Percentiles rank a stretch among this genome's conserved stretches.
These are phyloP conservation scores for Criorhina ranunculi DNA, from an alignment of 2,888 invertebrate genomes.

Conservation along the genomic window DNA sequence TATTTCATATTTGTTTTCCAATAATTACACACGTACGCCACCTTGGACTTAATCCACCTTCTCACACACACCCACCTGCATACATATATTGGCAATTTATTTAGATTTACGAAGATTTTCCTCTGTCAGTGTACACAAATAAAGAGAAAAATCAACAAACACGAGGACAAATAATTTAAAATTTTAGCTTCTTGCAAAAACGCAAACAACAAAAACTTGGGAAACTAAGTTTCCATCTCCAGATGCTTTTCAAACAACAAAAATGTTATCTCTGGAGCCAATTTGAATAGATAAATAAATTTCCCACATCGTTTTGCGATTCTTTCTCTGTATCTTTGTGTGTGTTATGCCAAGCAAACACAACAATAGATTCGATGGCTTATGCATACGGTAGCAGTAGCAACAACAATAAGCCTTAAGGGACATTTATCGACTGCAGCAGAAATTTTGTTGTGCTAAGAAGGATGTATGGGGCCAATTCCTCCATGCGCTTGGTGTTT, in stretches of 20 bases:
- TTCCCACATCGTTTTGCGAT: conserved; percentile 34
- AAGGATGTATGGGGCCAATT: background rate
- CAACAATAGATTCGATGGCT: conserved; percentile 55
- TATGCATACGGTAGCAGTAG: conserved; percentile 22
- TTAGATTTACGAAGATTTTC: conserved; percentile 21
- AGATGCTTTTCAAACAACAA: conserved; percentile 55
- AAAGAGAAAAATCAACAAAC: conserved; percentile 35
- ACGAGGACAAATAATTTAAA: conserved; percentile 50
- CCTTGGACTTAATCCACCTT: background rate
- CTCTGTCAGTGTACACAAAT: conserved; percentile 24
- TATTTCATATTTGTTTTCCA: conserved; percentile 66
- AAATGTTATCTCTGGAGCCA: conserved; percentile 67
- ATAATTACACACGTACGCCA: conserved; percentile 55
- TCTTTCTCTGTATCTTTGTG: conserved; percentile 22
- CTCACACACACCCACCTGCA: background rate
- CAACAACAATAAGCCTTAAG: conserved; percentile 1
- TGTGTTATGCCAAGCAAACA: conserved; percentile 14
- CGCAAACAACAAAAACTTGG: conserved; percentile 23
- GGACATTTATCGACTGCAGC: conserved; percentile 23
- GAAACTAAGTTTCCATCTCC: conserved; percentile 48
- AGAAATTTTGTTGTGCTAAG: background rate
- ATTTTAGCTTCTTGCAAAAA: conserved; percentile 37
- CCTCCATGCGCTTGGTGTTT: background rate
- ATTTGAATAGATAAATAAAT: conserved; percentile 74
- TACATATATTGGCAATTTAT: conserved; percentile 19